Base-by-base conservation (phyloP, 2,113 vertebrate genomes). In the Accipiter virgatus region DNA sequence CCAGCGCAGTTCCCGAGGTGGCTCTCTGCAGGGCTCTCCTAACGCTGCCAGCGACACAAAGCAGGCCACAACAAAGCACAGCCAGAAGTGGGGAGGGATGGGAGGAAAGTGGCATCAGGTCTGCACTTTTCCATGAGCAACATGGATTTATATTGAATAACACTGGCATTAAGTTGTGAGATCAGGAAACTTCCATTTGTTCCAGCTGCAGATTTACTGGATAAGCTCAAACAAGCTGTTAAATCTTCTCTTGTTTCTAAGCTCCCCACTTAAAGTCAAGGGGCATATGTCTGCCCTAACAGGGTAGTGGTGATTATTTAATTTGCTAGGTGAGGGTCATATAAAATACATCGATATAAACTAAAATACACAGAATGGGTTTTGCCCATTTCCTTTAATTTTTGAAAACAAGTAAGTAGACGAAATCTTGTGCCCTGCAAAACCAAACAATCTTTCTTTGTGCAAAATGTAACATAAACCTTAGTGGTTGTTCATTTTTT, bases 331-430 rank as follows among this genome's bases (percentile, higher is more conserved):
- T 42, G 34, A 70, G 25, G 5, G 25, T 36, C 40, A n/a, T 2
- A 16, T 17, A 42, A 58, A 83, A 40, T 4, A 42, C 23, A 74
- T 2, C 0, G 1, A 86, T 67, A 80, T 42, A 85, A 90, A 93
- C 81, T 59, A 61, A 95, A 88, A 53, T 81, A 96, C 89, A 85
- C 81, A 89, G 59, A 48, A 70, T 16, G 50, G 67, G 45, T 21
- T 96, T 94, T 90, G 82, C 95, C 96, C 90, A 78, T 93, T 96
- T 97, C 92, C 92, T 98, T 99, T 99, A 98, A 98, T 99, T 99
- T 98, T 98, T 98, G 98, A 99, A 99, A 99, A 99, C 97, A 98
- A 98, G 97, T 98, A 98, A 98, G 98, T 97, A 98, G 97, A 98
- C 42, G 92, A 97, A 97, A 93, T 96, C 48, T 87, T 96, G 96